These are phyloP conservation scores for Dolichoris vasculosae DNA, from an alignment of 1,140 invertebrate genomes.

Conservation along the genomic window DNA sequence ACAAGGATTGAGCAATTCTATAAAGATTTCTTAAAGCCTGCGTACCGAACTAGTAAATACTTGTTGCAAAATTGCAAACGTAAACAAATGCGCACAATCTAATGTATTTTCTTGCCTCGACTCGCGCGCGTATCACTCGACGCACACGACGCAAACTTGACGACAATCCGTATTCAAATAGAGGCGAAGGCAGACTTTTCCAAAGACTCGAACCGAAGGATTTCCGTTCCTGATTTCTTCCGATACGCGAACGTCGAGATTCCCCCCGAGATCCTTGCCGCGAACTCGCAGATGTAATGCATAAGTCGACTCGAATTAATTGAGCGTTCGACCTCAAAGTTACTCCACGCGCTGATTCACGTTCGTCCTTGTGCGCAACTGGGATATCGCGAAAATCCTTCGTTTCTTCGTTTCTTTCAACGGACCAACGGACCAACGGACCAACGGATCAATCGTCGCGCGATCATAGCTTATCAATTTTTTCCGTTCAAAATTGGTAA, in stretches of 20 bases:
- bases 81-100: background rate
- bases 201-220: too few relatives aligned
- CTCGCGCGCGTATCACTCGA: too few relatives aligned
- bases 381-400: background rate
- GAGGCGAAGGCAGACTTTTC: too few relatives aligned
- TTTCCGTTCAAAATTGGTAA: background rate
- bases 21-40: too few relatives aligned
- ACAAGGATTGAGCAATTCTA: too few relatives aligned
- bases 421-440: too few relatives aligned
- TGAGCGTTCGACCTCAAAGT: constrained; percentile 27
- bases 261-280: constrained; percentile 43
- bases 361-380: constrained; percentile 8
- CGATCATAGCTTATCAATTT: background rate
- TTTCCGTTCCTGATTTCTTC: too few relatives aligned
- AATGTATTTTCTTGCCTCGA: background rate
- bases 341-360: constrained; percentile 21
- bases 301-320: constrained; percentile 24
- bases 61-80: background rate
- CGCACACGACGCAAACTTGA: background rate
- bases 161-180: constrained; percentile 53
- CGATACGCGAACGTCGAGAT: too few relatives aligned
- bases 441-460: background rate
- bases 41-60: too few relatives aligned
- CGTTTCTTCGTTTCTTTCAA: background rate
- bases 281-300: background rate